These are phyloP conservation scores for Steinernema feltiae DNA, from an alignment of 1,140 invertebrate genomes.

Conservation along the genomic window DNA sequence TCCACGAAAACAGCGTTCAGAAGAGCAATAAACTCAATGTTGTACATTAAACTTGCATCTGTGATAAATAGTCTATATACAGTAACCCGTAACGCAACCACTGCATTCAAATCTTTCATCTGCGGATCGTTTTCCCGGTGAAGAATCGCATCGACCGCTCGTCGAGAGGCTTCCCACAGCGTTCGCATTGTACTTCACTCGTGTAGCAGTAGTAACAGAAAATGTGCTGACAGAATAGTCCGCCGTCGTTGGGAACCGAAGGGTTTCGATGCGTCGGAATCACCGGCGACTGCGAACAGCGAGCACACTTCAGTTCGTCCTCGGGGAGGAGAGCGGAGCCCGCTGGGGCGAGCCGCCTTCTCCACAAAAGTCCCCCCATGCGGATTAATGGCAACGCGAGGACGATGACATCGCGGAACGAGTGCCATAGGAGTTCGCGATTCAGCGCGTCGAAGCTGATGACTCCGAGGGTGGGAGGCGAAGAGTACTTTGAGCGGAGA, in stretches of 20 bases:
- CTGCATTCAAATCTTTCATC: not conserved
- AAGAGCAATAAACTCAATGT: not conserved
- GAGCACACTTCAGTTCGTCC: not conserved
- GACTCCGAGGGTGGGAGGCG: not conserved
- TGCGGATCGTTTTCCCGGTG: not conserved
- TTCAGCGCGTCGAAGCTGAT: not conserved
- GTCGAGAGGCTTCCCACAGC: not conserved
- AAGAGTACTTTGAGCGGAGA: not conserved
- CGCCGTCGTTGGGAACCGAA: not conserved
- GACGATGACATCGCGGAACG: not conserved
- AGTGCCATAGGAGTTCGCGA: slow-evolving; percentile 1
- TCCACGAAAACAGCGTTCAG: not conserved
- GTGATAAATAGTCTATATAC: not conserved
- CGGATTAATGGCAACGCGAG: not conserved
- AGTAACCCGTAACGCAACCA: not conserved
- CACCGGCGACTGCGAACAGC: not conserved
- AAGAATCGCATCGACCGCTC: not conserved
- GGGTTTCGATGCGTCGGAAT: not conserved
- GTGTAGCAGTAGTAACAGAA: slow-evolving; percentile 11
- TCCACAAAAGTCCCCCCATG: not conserved
- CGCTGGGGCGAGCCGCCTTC: not conserved
- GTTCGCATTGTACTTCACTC: not conserved
- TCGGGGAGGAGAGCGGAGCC: not conserved
- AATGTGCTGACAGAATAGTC: not conserved
- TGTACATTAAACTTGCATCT: not conserved